phyloP scores from a whole-genome alignment of 2,113 vertebrate species.

The Tragelaphus scriptus region DNA sequence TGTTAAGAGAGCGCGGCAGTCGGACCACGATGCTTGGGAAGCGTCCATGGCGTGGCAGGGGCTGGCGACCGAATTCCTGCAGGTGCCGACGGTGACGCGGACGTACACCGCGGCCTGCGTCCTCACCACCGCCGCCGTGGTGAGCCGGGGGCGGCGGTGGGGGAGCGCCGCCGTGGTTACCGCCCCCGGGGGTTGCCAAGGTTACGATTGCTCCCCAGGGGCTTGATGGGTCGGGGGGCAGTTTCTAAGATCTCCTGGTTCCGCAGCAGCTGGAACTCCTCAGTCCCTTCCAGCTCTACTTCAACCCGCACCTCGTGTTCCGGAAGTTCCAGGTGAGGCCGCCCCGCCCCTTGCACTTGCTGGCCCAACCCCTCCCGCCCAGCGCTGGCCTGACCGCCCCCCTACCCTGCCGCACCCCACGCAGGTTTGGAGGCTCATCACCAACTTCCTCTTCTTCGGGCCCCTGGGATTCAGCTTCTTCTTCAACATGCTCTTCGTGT shows the following conservation, averaged over 20 bases:
- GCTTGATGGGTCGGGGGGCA: no score
- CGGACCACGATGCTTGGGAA: no score
- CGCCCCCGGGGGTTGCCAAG: no score
- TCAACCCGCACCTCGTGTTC: slow-evolving; percentile 90
- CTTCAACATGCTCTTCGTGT: slow-evolving; percentile 93
- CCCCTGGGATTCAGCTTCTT: slow-evolving; percentile 89
- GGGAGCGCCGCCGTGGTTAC: no score
- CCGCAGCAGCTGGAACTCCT: slow-evolving; percentile 88
- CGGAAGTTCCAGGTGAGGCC: slow-evolving; percentile 85
- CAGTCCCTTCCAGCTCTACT: slow-evolving; percentile 90
- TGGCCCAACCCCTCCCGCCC: rapidly evolving
- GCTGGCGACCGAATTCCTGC: no score
- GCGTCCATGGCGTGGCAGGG: no score
- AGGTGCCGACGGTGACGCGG: no score
- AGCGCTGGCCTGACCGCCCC: not conserved
- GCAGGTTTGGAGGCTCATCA: slow-evolving; percentile 90
- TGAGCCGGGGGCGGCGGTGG: no score
- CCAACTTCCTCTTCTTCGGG: slow-evolving; percentile 92
- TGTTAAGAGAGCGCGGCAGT: no score
- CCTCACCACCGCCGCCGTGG: no score
- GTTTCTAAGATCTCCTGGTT: slow-evolving; percentile 32
- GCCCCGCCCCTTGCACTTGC: rapidly evolving
- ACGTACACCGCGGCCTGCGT: no score
- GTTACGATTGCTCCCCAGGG: not conserved
- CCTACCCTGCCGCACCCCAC: not conserved